Percentiles rank a stretch among this genome's conserved stretches.
These are phyloP conservation scores for Poecilia wingei DNA, from an alignment of 2,797 vertebrate species.

Conservation along the genomic window DNA sequence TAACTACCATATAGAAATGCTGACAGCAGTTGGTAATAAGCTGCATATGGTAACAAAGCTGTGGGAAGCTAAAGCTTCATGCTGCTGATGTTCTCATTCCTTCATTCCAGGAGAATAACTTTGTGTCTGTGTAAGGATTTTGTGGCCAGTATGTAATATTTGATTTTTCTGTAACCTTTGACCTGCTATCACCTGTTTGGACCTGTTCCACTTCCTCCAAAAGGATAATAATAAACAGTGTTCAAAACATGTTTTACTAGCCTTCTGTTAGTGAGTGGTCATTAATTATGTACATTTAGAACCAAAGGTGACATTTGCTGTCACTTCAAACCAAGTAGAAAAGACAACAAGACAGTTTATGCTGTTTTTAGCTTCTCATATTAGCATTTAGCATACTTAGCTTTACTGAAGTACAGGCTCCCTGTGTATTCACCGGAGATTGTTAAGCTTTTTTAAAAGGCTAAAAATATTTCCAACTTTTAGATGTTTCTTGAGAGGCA, in stretches of 20 bases:
- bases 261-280: neutral
- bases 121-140: neutral
- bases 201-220: neutral
- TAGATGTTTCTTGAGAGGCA: neutral
- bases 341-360: too few relatives aligned
- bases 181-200: neutral
- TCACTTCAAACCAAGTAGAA: neutral
- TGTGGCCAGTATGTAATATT: neutral
- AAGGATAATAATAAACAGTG: neutral
- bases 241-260: neutral
- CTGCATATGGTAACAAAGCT: neutral
- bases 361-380: too few relatives aligned
- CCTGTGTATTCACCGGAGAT: too few relatives aligned
- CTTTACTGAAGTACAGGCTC: too few relatives aligned
- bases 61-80: neutral
- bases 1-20: neutral
- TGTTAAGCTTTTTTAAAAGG: neutral
- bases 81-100: neutral
- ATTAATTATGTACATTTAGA: neutral
- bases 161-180: neutral
- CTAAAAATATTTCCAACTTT: neutral
- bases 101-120: neutral
- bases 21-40: neutral
- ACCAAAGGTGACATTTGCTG: neutral
- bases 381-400: too few relatives aligned